These are phyloP conservation scores for Dendrolimus houi DNA, from an alignment of 2,888 invertebrate genomes.

Conservation along the genomic window DNA sequence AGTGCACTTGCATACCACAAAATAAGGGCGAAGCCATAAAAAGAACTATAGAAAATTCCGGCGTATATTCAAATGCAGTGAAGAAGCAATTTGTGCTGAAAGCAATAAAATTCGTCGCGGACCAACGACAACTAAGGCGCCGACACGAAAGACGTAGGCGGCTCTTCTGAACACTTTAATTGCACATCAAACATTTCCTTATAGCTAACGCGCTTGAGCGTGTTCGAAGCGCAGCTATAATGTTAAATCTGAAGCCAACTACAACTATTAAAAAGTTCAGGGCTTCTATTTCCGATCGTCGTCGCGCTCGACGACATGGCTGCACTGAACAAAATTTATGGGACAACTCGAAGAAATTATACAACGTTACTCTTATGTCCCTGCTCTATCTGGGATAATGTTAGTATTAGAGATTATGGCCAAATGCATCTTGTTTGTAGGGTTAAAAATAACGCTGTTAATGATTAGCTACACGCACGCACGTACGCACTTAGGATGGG, in stretches of 20 bases:
- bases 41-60: background rate
- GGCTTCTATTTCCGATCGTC: constrained; percentile 64
- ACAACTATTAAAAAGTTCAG: constrained; percentile 53
- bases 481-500: too few relatives aligned
- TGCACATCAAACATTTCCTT: background rate
- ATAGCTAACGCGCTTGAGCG: background rate
- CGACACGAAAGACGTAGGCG: constrained; percentile 18
- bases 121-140: constrained; percentile 47
- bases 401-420: too few relatives aligned
- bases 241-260: background rate
- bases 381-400: too few relatives aligned
- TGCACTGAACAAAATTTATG: background rate
- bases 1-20: background rate
- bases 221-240: background rate
- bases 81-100: constrained; percentile 58
- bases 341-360: background rate
- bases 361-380: too few relatives aligned
- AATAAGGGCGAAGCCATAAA: background rate
- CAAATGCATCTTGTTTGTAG: too few relatives aligned
- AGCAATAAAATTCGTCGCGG: constrained; percentile 61
- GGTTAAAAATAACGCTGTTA: too few relatives aligned
- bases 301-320: constrained; percentile 11
- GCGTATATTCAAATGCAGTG: constrained; percentile 47
- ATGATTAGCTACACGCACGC: too few relatives aligned
- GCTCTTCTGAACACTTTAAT: constrained; percentile 3